Evolutionary conservation across 23 tunicate genomes (phyloP), one percentile per base, ranked within the genome.

Genomic region (Oikopleura dioica): DNA sequence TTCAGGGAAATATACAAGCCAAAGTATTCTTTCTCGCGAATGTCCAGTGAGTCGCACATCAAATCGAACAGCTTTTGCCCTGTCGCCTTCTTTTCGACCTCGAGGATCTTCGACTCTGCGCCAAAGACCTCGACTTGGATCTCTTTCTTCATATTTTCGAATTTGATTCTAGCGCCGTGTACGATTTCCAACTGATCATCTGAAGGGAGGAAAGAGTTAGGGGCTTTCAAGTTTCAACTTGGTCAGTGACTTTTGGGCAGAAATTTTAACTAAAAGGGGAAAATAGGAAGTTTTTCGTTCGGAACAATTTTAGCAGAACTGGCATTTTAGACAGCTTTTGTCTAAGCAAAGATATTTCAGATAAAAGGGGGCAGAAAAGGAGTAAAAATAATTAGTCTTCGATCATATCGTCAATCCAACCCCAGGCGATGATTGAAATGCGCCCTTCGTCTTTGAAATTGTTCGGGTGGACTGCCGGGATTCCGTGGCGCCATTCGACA

Each of bases 1-100:
- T 59, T 76, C 55, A 83, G 87, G 26, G 59, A 50, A 38, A 92
- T 82, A 77, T 82, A 86, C 0, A 92, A 58, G 37, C 97, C 97
- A 78, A 92, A 92, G 50, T 94, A 94, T 68, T 94, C 99, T 29
- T 55, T 35, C 76, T 94, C 99, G 32, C 81, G 67, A 0, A 94
- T 79, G 50, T 94, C 92, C 37, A 94, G 81, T 0, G 82, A 38
- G n/a, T 94, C 95, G 36, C 81, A 85, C 31, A 94, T 78, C 75
- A 86, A 85, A 59, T 83, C 68, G 35, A 94, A 37, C 35, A 94
- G 78, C 1, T 26, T 79, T 28, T 80, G 69, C 36, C 92, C 92
- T 79, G 78, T 68, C 36, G 87, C 87, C 68, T 85, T 85, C 80
- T 78, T 91, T 23, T 31, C 5, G 26, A 63, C 33, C 4, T 63